Conservation (phyloP, 1,140 invertebrate species). For the Zaprionus nigranus region DNA sequence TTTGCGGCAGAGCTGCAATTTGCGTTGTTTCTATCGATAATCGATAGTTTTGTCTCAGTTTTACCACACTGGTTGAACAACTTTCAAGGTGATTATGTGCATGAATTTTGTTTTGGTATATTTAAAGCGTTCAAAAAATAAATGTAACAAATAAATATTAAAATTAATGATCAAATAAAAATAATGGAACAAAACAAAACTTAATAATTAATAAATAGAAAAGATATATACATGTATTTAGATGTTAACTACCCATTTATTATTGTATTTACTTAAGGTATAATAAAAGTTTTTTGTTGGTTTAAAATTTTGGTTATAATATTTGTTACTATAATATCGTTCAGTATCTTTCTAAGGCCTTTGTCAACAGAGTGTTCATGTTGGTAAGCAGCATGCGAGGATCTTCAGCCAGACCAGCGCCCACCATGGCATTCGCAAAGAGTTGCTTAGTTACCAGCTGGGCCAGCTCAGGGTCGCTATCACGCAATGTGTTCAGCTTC, state of each 20-base stretch:
- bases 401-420: conserved; percentile 97
- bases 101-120: background rate
- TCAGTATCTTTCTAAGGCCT: conserved; percentile 93
- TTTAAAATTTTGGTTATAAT: conserved; percentile 22
- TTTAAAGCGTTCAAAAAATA: background rate
- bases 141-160: background rate
- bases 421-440: conserved; percentile 97
- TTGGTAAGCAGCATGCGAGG: conserved; percentile 92
- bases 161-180: background rate
- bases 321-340: conserved; percentile 13
- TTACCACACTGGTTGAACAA: background rate
- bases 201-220: background rate
- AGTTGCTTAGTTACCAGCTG: conserved; percentile 95
- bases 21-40: conserved; percentile 25
- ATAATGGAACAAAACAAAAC: background rate
- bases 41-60: background rate
- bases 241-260: background rate
- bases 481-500: conserved; percentile 91
- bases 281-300: background rate
- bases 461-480: conserved; percentile 91
- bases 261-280: background rate
- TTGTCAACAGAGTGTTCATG: conserved; percentile 94
- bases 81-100: background rate
- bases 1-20: conserved; percentile 29
- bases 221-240: background rate